phyloP scores from a whole-genome alignment of 64 coral and sea anemone species.

The Cladopsammia gracilis region DNA sequence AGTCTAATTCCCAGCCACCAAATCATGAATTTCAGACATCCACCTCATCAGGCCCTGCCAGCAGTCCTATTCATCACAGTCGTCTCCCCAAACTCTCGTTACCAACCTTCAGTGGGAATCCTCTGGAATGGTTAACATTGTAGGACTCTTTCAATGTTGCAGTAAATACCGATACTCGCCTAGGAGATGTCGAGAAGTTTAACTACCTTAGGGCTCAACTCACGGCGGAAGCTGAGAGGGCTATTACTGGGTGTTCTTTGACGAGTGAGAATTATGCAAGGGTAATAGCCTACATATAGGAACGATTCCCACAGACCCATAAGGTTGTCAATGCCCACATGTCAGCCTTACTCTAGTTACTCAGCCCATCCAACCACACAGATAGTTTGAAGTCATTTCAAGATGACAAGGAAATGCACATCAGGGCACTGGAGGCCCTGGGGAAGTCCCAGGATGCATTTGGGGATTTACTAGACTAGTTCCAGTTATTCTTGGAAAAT shows the following conservation, averaged over 20 bases:
- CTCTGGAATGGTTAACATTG: conserved; percentile 42
- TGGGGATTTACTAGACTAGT: conserved; percentile 44
- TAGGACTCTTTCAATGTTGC: conserved; percentile 41
- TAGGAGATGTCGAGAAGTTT: too few species aligned
- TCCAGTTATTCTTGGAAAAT: conserved; percentile 42
- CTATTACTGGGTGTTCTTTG: not conserved
- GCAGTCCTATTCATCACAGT: not conserved
- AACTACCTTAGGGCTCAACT: conserved; percentile 44
- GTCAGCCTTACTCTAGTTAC: conserved; percentile 33
- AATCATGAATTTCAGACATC: not conserved
- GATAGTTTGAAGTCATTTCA: conserved; percentile 16
- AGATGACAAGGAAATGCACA: conserved; percentile 40
- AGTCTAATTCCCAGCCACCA: too few species aligned
- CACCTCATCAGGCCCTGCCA: not conserved
- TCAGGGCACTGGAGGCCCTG: conserved; percentile 27
- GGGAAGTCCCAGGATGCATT: conserved; percentile 59
- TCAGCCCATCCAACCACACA: conserved; percentile 16
- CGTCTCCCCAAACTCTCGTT: not conserved
- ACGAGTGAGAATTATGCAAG: conserved; percentile 32
- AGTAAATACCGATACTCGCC: too few species aligned
- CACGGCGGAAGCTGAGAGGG: not conserved
- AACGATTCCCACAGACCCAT: conserved; percentile 46
- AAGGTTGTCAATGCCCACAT: conserved; percentile 46
- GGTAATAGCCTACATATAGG: conserved; percentile 15
- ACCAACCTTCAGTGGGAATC: conserved; percentile 14